phyloP scores from a whole-genome alignment of 23 tunicate genomes.

The Styela clava region DNA sequence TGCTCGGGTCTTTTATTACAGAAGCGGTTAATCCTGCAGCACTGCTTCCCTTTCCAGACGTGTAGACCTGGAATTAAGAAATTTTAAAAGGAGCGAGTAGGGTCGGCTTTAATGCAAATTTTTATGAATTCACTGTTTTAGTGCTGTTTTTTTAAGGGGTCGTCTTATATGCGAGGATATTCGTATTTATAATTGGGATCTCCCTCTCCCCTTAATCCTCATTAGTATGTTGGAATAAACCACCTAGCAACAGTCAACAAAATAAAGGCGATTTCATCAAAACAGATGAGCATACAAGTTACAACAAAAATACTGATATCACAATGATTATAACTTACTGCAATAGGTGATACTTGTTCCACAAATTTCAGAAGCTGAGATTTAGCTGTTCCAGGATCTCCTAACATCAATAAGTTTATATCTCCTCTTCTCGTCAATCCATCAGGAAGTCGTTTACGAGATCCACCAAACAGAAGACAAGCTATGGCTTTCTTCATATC shows the following conservation, averaged over 20 bases:
- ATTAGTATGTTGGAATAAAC: not conserved
- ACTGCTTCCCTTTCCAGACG: conserved; percentile 99
- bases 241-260: too few relatives aligned
- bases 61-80: conserved; percentile 50
- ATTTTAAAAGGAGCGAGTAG: too few relatives aligned
- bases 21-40: conserved; percentile 99
- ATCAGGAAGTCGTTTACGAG: conserved; percentile 95
- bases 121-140: too few relatives aligned
- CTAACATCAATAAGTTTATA: conserved; percentile 80
- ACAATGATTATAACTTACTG: too few relatives aligned
- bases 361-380: conserved; percentile 97
- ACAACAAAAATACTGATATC: too few relatives aligned
- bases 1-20: conserved; percentile 85
- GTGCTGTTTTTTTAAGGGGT: too few relatives aligned
- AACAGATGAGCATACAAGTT: too few relatives aligned
- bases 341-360: conserved; percentile 94
- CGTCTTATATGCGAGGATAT: too few relatives aligned
- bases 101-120: too few relatives aligned
- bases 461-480: conserved; percentile 95
- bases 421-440: conserved; percentile 96
- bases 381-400: conserved; percentile 99
- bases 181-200: too few relatives aligned
- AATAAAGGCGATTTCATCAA: too few relatives aligned
- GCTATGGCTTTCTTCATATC: conserved; percentile 89
- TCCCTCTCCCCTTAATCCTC: too few relatives aligned